Evolutionary conservation across 2,797 vertebrate genomes (phyloP), one percentile per base, ranked within the genome.

Genomic region (Premnoplex brunnescens): DNA sequence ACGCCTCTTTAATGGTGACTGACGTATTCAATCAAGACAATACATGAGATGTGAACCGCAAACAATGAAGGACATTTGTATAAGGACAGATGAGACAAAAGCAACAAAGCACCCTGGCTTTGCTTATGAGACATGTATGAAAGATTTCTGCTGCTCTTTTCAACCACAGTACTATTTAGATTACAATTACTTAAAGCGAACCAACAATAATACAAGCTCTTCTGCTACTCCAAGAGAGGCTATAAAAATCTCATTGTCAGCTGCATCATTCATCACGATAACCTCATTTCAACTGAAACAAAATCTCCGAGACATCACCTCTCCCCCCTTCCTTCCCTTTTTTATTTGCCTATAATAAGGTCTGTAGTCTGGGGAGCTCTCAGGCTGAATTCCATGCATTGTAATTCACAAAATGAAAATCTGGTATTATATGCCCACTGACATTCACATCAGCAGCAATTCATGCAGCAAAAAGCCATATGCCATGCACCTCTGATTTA

Each of bases 401-500:
- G 93, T 95, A 96, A 97, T 89, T 97, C 95, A 96, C 91, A 76
- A 92, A 97, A 97, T 97, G 95, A 96, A 97, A 97, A 97, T 95
- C 95, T 97, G 95, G 91, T 96, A 93, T 97, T 95, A 94, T 91
- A 88, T 96, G 96, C 95, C 95, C 92, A 97, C 85, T 98, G 98
- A 97, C 97, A 97, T 97, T 98, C 97, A 95, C 94, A 98, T 97
- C 96, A 80, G 94, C 79, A 96, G 96, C 96, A 97, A 97, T 94
- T 97, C 97, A 97, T 94, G 98, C 96, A 88, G 95, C 96, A 97
- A 97, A 97, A 97, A 95, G 86, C 96, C 97, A 97, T 97, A 97
- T 98, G 98, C 96, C 95, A 73, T 21, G 62, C 87, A 96, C 97
- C 83, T 95, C 85, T 72, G 87, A 96, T 94, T 96, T 94, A 93